These are phyloP conservation scores for Oikopleura dioica DNA, from an alignment of 23 tunicate species.

Conservation along the genomic window DNA sequence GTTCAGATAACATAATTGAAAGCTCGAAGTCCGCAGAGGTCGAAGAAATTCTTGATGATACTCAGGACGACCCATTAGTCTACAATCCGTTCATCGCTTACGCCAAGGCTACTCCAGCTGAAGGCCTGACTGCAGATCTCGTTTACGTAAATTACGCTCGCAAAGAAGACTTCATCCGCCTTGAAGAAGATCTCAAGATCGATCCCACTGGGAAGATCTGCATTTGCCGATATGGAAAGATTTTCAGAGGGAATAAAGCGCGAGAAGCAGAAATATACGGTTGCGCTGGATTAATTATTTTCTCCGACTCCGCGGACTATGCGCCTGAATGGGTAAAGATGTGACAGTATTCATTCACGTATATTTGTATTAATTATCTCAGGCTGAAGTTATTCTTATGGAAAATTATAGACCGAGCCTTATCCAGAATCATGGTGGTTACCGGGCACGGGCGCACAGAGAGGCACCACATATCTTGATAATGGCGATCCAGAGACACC, in stretches of 20 bases:
- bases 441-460: constrained; percentile 51
- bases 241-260: constrained; percentile 56
- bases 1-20: constrained; percentile 13
- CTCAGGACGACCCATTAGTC: constrained; percentile 36
- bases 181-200: constrained; percentile 13
- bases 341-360: too few species aligned
- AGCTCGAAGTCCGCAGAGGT: constrained; percentile 22
- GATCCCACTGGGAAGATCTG: constrained; percentile 39
- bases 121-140: constrained; percentile 18
- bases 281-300: constrained; percentile 49
- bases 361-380: constrained; percentile 8
- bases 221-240: constrained; percentile 49
- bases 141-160: constrained; percentile 77
- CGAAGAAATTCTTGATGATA: constrained; percentile 32
- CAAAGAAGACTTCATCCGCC: constrained; percentile 32
- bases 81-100: constrained; percentile 71
- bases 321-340: too few species aligned
- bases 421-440: constrained; percentile 82
- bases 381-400: constrained; percentile 15
- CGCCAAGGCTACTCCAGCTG: constrained; percentile 18
- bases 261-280: constrained; percentile 26
- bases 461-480: constrained; percentile 20
- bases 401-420: constrained; percentile 1
- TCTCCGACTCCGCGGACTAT: constrained; percentile 56
- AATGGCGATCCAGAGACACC: constrained; percentile 78